Evolutionary conservation across 2,113 vertebrate genomes (phyloP).

Genomic region (Mastomys coucha): DNA sequence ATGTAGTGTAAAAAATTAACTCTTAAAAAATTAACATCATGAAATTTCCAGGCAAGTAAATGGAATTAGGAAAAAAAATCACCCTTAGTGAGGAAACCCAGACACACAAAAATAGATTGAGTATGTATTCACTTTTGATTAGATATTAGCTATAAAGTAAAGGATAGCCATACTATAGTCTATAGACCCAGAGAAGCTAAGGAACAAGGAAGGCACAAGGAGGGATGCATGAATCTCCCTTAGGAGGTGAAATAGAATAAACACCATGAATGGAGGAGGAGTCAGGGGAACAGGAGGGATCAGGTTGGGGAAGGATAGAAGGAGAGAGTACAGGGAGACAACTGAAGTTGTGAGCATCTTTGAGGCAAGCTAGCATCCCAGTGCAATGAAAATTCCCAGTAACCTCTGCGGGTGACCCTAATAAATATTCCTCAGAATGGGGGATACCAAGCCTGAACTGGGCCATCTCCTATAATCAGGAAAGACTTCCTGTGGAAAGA

Average conservation of each 20-base stretch:
- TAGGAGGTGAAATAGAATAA: neutral
- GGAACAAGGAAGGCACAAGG: neutral
- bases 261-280: neutral
- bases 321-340: neutral
- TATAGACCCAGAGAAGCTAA: neutral
- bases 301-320: neutral
- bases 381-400: neutral
- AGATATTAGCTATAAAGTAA: neutral
- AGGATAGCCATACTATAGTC: neutral
- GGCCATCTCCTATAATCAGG: neutral
- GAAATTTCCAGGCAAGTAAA: neutral
- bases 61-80: neutral
- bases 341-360: neutral
- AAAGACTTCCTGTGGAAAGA: neutral
- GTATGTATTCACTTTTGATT: neutral
- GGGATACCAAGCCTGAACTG: neutral
- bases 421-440: neutral
- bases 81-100: neutral
- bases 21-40: neutral
- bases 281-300: neutral
- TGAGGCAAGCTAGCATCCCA: neutral
- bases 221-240: neutral
- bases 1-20: neutral
- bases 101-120: neutral
- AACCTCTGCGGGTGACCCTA: neutral